Base-by-base conservation (phyloP, 2,888 invertebrate genomes). In the Arenicola marina region DNA sequence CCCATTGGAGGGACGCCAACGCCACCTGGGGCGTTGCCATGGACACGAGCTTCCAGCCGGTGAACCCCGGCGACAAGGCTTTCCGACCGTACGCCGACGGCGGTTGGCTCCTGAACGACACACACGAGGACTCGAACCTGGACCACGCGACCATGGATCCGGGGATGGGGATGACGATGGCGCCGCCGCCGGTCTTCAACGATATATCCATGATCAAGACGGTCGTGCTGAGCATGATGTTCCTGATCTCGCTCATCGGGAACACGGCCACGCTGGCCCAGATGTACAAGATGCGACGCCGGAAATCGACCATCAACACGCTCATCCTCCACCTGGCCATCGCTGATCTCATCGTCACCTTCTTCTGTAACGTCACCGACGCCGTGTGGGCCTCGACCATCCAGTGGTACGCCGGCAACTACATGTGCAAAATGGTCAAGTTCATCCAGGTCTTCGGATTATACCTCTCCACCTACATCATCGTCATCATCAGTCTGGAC, bases 401-500 rank as follows among this genome's bases (percentile, higher is more conserved):
- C 0, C 88, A 90, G 66, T 93, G 92, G 92, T 84, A 89, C 53
- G 92, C 90, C 18, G 92, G 91, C 1, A 90, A 91, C 76, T 80
- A 88, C 11, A 87, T 88, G 48, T 93, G 93, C 83, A 92, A 92
- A 84, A 71, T 91, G 59, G 89, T 92, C 75, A 93, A 92, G 81
- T 91, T 89, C 72, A 85, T 90, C 54, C 92, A 67, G 57, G 90
- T 92, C 88, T 91, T 92, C 76, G 89, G 91, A 56, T 85, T 93
- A 58, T 91, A 92, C 78, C 84, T 92, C 67, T 92, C 92, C 65
- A 92, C 92, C 0, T 92, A 91, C 81, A 88, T 92, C 45, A 85
- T 92, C 29, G 92, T 92, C 34, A 86, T 92, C 51, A 92, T 93
- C 74, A 92, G 92, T 15, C 87, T 92, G 51, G 92, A 93, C 77